Percentiles rank a stretch among this genome's conserved stretches.
These are phyloP conservation scores for Plotosus lineatus DNA, from an alignment of 2,113 vertebrate genomes.

Conservation along the genomic window DNA sequence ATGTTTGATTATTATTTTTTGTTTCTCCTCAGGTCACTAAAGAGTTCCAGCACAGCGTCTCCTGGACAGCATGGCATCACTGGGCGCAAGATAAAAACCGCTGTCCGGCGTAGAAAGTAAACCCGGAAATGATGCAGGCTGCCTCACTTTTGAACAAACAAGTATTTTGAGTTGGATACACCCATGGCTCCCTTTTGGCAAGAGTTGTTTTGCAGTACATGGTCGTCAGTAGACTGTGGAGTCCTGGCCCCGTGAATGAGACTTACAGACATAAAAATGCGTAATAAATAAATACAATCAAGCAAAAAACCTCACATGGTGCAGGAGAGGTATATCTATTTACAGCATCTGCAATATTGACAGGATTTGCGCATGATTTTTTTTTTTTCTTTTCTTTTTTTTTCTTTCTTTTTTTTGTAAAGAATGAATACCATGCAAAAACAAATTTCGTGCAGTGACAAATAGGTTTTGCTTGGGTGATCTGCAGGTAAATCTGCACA, in stretches of 20 bases:
- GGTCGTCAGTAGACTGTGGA: constrained; percentile 50
- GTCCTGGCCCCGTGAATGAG: constrained; percentile 49
- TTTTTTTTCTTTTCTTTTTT: too few relatives aligned
- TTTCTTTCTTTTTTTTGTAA: too few relatives aligned
- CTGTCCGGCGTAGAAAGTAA: constrained; percentile 92
- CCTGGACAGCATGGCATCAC: constrained; percentile 73
- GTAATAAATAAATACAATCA: constrained; percentile 62
- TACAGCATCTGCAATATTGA: constrained; percentile 69
- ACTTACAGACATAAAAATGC: constrained; percentile 52
- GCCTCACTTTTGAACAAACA: constrained; percentile 45
- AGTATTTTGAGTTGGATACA: constrained; percentile 52
- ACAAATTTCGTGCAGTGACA: constrained; percentile 62
- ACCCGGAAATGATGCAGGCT: constrained; percentile 2
- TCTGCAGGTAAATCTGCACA: constrained; percentile 59
- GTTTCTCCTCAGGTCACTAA: constrained; percentile 59
- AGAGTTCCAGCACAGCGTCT: constrained; percentile 56
- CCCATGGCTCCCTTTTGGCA: constrained; percentile 18
- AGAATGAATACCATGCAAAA: constrained; percentile 65
- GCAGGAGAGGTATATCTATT: constrained; percentile 62
- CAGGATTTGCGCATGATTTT: constrained; percentile 71
- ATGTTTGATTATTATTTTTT: not conserved
- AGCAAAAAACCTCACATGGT: constrained; percentile 58
- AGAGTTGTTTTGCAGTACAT: constrained; percentile 37
- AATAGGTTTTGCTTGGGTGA: constrained; percentile 62
- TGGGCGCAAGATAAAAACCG: constrained; percentile 93